These are phyloP conservation scores for Carettochelys insculpta DNA, from an alignment of 2,113 vertebrate species.

Conservation along the genomic window DNA sequence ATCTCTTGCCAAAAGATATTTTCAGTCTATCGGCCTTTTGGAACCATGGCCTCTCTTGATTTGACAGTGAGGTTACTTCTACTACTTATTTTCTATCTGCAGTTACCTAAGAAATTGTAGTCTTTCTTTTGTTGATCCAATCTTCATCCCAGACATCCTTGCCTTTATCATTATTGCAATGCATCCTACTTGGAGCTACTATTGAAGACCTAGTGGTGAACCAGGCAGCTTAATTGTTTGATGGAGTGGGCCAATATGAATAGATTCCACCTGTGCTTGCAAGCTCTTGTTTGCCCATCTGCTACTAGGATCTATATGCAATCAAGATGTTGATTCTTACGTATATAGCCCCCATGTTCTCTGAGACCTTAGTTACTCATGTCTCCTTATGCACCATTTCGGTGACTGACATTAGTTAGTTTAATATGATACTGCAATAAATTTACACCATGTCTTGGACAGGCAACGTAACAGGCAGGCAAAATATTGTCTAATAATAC, in stretches of 20 bases:
- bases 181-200: background rate
- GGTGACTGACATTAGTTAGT: background rate
- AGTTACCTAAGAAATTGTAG: background rate
- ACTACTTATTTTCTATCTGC: background rate
- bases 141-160: background rate
- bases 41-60: background rate
- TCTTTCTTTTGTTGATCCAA: background rate
- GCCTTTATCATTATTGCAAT: background rate
- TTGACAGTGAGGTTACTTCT: background rate
- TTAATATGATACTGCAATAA: background rate
- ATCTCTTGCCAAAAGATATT: background rate
- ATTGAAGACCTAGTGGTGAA: background rate
- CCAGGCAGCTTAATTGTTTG: background rate
- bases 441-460: background rate
- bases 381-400: background rate
- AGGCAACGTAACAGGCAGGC: background rate
- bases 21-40: background rate
- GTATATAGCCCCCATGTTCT: background rate
- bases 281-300: background rate
- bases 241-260: background rate
- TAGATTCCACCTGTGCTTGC: background rate
- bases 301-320: background rate
- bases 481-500: background rate
- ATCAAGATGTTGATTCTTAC: background rate
- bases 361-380: background rate